Base-by-base conservation (phyloP, 2,888 invertebrate genomes). In the Acleris literana region DNA sequence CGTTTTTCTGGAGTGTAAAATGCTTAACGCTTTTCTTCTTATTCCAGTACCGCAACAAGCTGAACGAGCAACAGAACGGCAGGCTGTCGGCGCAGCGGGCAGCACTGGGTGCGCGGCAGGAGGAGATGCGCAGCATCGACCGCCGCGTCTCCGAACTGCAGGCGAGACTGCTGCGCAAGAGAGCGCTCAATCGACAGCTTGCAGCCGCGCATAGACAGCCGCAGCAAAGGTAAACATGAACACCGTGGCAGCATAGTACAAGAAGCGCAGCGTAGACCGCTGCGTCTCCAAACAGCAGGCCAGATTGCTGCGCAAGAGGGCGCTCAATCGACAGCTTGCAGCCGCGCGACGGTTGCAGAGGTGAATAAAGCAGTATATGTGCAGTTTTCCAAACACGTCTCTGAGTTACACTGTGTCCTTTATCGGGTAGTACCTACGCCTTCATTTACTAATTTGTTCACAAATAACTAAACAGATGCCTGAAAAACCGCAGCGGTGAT, bases 281-380 rank as follows among this genome's bases (percentile, higher is more conserved):
- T 94, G 98, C 76, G 99, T 99, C 80, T 97, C 97, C 51, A 98
- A 99, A 85, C 94, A 99, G 59, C 98, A 99, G 86, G 97, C 97
- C 75, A 94, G 99, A 59, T 91, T 99, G 75, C 96, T 98, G 79
- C 94, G 97, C 74, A 98, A 98, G 85, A 94, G 98, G 71, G 95
- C 97, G 65, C 94, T 97, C 74, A 98, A 98, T 86, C 95, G 82
- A 94, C 93, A 90, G 72, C 82, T 90, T 11, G 96, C 93, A 6
- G 83, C 87, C 48, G 86, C 92, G 63, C 93, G 90, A 68, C 92
- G 90, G n/a, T 85, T 81, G 62, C 83, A 79, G 71, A 87, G 87
- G 73, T 82, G 33, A 76, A 59, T 1, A 17, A 17, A 46, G 17
- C 2, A 6, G n/a, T 6, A 5, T 6, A 6, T n/a, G 44, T 2